Evolutionary conservation across 2,888 invertebrate species (phyloP).

Genomic region (Machimus atricapillus): DNA sequence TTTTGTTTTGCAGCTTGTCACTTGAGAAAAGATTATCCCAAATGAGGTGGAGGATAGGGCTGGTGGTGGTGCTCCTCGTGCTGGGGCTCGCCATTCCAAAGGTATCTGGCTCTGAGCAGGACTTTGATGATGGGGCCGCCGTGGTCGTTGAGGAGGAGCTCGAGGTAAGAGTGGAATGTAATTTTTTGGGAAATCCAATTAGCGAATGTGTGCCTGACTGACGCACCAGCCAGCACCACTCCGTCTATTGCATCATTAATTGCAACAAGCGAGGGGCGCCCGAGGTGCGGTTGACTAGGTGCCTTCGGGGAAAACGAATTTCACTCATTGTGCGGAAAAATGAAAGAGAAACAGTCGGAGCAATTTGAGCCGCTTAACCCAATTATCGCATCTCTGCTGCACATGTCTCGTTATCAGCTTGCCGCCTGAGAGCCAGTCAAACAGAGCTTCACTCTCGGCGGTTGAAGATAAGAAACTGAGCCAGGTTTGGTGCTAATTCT

Average conservation of each 20-base stretch:
- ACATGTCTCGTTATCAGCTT: neutral
- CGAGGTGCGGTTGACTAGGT: neutral
- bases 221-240: neutral
- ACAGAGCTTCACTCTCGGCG: neutral
- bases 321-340: neutral
- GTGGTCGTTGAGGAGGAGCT: neutral
- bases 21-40: neutral
- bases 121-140: conserved; percentile 11
- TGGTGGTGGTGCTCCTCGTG: conserved; percentile 20
- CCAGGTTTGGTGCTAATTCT: neutral
- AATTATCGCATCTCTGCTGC: neutral
- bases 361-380: neutral
- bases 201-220: neutral
- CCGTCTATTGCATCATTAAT: neutral
- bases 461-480: neutral
- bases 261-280: neutral
- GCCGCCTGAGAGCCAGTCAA: neutral
- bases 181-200: conserved; percentile 1
- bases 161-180: conserved; percentile 24
- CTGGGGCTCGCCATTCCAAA: conserved; percentile 32
- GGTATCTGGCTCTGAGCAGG: neutral
- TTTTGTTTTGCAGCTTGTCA: conserved; percentile 21
- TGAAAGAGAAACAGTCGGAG: neutral
- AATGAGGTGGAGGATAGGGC: conserved; percentile 41
- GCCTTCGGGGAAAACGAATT: neutral